phyloP scores from a whole-genome alignment of 2,113 vertebrate species.

The Nipponia nippon region DNA sequence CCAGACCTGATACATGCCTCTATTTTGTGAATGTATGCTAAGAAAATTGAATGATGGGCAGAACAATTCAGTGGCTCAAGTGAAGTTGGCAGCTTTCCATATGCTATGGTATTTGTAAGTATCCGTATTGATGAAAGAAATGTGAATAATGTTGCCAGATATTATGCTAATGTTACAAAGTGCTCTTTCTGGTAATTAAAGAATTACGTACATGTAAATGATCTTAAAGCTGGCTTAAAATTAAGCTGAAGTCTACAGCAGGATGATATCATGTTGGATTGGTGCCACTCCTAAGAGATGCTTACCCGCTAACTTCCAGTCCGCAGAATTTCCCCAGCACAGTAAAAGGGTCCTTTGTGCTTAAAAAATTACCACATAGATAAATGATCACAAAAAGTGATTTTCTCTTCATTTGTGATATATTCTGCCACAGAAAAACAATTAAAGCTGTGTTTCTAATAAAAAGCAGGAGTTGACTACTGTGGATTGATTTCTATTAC shows the following conservation, averaged over 20 bases:
- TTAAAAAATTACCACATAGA: neutral
- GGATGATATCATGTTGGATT: neutral
- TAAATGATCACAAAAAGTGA: neutral
- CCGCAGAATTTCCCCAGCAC: neutral
- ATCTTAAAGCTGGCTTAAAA: neutral
- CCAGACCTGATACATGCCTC: neutral
- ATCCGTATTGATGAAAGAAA: neutral
- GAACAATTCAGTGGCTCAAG: neutral
- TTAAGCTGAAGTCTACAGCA: neutral
- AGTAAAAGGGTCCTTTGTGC: neutral
- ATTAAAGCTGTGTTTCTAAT: neutral
- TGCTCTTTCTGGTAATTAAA: neutral
- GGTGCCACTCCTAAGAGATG: neutral
- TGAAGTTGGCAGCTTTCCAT: conserved; percentile 8
- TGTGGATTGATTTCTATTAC: neutral
- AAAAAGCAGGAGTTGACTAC: neutral
- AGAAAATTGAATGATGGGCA: neutral
- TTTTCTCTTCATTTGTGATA: neutral
- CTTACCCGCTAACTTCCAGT: neutral
- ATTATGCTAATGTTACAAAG: neutral
- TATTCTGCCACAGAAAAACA: neutral
- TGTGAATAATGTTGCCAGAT: neutral
- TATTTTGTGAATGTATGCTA: neutral
- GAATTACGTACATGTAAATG: conserved; percentile 7
- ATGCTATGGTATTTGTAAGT: neutral